Evolutionary conservation across 2,888 invertebrate species (phyloP).

Genomic region (Scotopteryx bipunctaria): DNA sequence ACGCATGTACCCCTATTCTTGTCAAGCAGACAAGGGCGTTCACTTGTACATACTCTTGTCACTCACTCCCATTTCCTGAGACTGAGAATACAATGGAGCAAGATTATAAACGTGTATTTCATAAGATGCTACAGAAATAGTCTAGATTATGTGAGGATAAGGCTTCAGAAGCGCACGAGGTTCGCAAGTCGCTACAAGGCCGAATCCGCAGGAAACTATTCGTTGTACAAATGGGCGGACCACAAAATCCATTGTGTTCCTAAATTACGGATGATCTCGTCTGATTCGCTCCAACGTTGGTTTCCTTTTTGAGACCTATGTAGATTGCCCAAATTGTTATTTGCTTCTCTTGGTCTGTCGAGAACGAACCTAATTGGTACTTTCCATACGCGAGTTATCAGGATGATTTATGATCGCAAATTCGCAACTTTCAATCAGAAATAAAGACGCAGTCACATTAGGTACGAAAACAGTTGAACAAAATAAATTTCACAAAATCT

Average conservation of each 20-base stretch:
- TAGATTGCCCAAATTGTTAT: slow-evolving; percentile 17
- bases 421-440: no score
- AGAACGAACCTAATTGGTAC: slow-evolving; percentile 1
- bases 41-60: not conserved
- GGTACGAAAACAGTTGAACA: no score
- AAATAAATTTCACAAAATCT: no score
- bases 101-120: slow-evolving; percentile 8
- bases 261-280: slow-evolving; percentile 19
- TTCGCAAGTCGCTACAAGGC: slow-evolving; percentile 40
- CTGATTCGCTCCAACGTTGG: slow-evolving; percentile 20
- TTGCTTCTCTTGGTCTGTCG: slow-evolving; percentile 7
- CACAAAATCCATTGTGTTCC: slow-evolving; percentile 22
- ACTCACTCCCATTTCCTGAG: not conserved
- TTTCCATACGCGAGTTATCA: not conserved
- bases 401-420: slow-evolving; percentile 2
- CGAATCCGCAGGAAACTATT: slow-evolving; percentile 44
- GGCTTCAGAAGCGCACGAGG: slow-evolving; percentile 46
- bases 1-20: slow-evolving; percentile 9
- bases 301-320: slow-evolving; percentile 26
- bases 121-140: slow-evolving; percentile 39
- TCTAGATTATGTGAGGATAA: slow-evolving; percentile 40
- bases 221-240: slow-evolving; percentile 34
- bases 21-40: slow-evolving; percentile 3
- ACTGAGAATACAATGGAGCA: not conserved
- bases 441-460: no score